These are phyloP conservation scores for Scelioninae gen. 1 DNA, from an alignment of 2,888 invertebrate species.

Conservation along the genomic window DNA sequence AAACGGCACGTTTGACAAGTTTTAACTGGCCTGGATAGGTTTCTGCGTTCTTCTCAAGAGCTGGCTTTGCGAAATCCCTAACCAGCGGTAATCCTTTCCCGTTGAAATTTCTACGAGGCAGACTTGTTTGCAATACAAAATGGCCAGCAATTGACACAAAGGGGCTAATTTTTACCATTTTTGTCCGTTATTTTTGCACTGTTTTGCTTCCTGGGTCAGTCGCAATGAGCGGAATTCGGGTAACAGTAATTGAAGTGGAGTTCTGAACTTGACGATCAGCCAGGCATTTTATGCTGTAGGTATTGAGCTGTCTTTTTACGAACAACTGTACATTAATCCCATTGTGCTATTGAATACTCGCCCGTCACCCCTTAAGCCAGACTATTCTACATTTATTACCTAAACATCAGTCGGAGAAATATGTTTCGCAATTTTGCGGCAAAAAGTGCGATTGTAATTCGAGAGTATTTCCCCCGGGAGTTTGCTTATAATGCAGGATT, in stretches of 20 bases:
- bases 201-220: not conserved
- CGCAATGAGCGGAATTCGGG: constrained; percentile 4
- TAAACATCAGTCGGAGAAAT: constrained; percentile 39
- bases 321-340: constrained; percentile 61
- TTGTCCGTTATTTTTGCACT: not conserved
- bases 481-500: not conserved
- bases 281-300: constrained; percentile 44
- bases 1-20: constrained; percentile 54
- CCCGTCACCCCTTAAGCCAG: constrained; percentile 38
- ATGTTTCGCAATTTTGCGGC: constrained; percentile 24
- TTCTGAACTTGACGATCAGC: constrained; percentile 40
- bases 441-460: constrained; percentile 38
- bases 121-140: no score
- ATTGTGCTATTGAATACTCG: constrained; percentile 45
- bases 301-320: constrained; percentile 65
- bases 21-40: constrained; percentile 45
- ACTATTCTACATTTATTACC: constrained; percentile 54
- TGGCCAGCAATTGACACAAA: no score
- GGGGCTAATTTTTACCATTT: not conserved
- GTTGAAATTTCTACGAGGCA: constrained; percentile 1
- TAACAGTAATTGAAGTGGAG: constrained; percentile 35
- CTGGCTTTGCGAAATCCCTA: constrained; percentile 22
- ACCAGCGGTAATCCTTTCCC: not conserved
- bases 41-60: constrained; percentile 19
- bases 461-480: constrained; percentile 17